Percentiles rank a stretch among this genome's conserved stretches.
Evolutionary conservation across 2,888 invertebrate species (phyloP).

Genomic region (Sturmia bella): DNA sequence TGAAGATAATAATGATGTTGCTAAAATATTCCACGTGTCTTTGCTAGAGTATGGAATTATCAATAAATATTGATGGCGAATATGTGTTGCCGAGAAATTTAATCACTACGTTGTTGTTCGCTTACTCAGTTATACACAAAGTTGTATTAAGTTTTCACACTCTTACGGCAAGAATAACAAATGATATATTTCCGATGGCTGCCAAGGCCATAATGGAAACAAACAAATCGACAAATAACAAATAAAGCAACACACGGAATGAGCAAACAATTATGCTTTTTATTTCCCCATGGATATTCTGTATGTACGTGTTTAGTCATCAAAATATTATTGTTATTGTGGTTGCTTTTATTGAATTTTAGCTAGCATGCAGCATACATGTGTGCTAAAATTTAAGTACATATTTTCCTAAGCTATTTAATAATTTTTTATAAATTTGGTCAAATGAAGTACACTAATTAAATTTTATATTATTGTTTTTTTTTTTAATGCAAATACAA

Average conservation of each 20-base stretch:
- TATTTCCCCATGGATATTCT: slow-evolving; percentile 40
- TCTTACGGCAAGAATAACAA: not conserved
- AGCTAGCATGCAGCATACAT: too few relatives aligned
- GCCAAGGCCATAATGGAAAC: slow-evolving; percentile 25
- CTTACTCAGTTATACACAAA: not conserved
- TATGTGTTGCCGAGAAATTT: slow-evolving; percentile 49
- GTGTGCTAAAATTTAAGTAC: too few relatives aligned
- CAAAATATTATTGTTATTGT: slow-evolving; percentile 36
- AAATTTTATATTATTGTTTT: too few relatives aligned
- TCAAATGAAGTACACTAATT: too few relatives aligned
- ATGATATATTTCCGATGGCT: slow-evolving; percentile 21
- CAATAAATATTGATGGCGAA: slow-evolving; percentile 52
- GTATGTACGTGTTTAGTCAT: slow-evolving; percentile 37
- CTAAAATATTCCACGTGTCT: too few relatives aligned
- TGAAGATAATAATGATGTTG: too few relatives aligned
- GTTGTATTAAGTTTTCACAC: not conserved
- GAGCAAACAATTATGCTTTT: slow-evolving; percentile 20
- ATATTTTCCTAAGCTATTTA: too few relatives aligned
- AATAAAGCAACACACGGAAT: not conserved
- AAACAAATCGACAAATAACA: slow-evolving; percentile 10
- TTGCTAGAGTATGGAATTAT: not conserved
- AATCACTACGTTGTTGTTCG: slow-evolving; percentile 25
- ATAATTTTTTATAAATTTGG: too few relatives aligned
- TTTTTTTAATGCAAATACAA: too few relatives aligned
- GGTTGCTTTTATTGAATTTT: not conserved